Evolutionary conservation across 2,888 invertebrate species (phyloP), one percentile per base, ranked within the genome.

Genomic region (Scaptomyza tumidula): DNA sequence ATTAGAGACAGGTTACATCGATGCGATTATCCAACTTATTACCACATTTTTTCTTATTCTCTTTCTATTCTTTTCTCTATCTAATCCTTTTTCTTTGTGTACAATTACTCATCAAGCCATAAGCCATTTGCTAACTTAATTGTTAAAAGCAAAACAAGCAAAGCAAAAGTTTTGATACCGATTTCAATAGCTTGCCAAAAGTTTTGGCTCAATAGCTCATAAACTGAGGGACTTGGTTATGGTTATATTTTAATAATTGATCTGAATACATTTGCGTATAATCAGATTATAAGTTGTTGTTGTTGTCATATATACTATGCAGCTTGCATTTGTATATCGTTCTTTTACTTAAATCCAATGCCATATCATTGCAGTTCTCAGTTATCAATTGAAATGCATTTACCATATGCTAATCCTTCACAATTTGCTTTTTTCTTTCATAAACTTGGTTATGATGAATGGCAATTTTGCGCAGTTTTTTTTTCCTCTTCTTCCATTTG

Each of bases 1-100:
- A 75, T 75, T 71, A 60, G 66, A 59, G 61, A 41, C 55, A 58
- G 67, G 44, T 62, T 37, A n/a, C 19, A n/a, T 35, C 3, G 10
- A 29, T 16, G 19, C n/a, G 6, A 35, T 50, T 35, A n/a, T 24
- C 2, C 13, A 5, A 39, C 9, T 39, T 39, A 33, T 33, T 33
- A 16, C 6, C 13, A 37, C 37, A n/a, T 0, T 1, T 9, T 6
- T 10, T 16, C 1, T 11, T 19, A 7, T 33, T 6, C 5, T 49
- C 33, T 11, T 3, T 9, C 29, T 33, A 0, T 6, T 4, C 6
- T 5, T 41, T 19, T 16, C 1, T 13, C 16, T 49, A 1, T 13
- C 9, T 10, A 13, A 24, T 7, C 13, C 11, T 43, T 10, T 46
- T 48, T 6, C 9, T 14, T 16, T 16, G 1, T 3, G 9, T 16